phyloP scores from a whole-genome alignment of 2,797 vertebrate species.

The Poeciliopsis turneri region DNA sequence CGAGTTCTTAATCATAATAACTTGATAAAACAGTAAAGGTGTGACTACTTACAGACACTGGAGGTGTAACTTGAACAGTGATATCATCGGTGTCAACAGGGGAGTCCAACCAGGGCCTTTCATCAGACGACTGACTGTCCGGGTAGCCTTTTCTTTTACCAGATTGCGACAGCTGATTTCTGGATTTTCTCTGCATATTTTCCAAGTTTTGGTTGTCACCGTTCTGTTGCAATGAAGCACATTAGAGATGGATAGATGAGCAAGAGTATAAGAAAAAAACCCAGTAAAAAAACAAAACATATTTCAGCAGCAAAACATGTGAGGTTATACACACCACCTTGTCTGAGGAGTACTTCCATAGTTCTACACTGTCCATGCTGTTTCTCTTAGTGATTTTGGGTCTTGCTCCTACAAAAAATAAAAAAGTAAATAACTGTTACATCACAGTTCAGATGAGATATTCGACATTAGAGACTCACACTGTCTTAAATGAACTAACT shows the following conservation, averaged over 20 bases:
- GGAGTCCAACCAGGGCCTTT: constrained; percentile 79
- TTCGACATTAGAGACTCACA: constrained; percentile 7
- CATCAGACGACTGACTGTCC: constrained; percentile 80
- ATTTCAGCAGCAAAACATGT: constrained; percentile 4
- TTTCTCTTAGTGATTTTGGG: constrained; percentile 90
- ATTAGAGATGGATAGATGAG: not conserved
- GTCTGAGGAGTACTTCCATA: constrained; percentile 88
- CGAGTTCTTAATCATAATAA: not conserved
- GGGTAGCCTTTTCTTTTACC: constrained; percentile 81
- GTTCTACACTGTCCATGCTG: constrained; percentile 90
- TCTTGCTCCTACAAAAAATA: constrained; percentile 85
- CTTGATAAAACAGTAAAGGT: not conserved
- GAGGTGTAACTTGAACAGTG: constrained; percentile 83
- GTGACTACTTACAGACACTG: constrained; percentile 79
- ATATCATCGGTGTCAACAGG: constrained; percentile 86
- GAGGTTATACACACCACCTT: constrained; percentile 79
- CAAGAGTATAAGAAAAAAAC: not conserved
- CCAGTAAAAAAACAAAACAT: not conserved
- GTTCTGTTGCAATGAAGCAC: constrained; percentile 77
- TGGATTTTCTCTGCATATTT: constrained; percentile 79
- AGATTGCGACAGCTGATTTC: constrained; percentile 79
- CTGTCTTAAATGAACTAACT: constrained; percentile 10
- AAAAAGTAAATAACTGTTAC: constrained; percentile 14
- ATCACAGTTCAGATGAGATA: constrained; percentile 8
- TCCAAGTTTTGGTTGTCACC: constrained; percentile 86